A percentile compares a stretch with the other conserved stretches of the same genome.
Evolutionary conservation across 2,888 invertebrate species (phyloP).

Genomic region (Operophtera brumata): DNA sequence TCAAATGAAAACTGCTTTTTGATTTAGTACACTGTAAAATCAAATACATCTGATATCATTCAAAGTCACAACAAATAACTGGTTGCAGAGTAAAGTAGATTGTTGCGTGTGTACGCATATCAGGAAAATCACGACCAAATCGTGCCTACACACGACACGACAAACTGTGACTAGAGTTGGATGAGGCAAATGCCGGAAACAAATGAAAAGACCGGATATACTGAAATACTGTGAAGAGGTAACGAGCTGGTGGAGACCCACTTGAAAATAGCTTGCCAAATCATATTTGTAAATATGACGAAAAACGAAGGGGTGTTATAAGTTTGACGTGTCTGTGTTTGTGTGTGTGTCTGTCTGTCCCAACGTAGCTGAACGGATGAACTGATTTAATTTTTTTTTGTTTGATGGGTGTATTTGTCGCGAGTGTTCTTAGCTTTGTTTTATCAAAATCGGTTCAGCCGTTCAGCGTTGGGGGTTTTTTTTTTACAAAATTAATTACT

Average conservation of each 20-base stretch:
- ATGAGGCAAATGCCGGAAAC: background rate
- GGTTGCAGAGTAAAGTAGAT: conserved; percentile 7
- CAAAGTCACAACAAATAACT: conserved; percentile 4
- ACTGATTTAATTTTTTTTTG: too few species aligned
- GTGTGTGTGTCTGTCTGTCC: too few species aligned
- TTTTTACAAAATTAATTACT: too few species aligned
- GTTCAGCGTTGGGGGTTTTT: too few species aligned
- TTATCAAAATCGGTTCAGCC: too few species aligned
- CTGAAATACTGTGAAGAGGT: too few species aligned
- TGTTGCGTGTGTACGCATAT: conserved; percentile 22
- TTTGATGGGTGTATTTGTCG: too few species aligned
- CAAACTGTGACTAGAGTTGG: conserved; percentile 7
- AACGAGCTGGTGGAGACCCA: background rate
- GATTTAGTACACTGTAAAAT: background rate
- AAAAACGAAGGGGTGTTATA: too few species aligned
- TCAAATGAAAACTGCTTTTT: conserved; percentile 5
- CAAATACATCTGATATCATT: conserved; percentile 5
- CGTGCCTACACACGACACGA: conserved; percentile 22
- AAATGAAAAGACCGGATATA: conserved; percentile 2
- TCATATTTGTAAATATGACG: too few species aligned
- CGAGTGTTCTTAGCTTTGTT: too few species aligned
- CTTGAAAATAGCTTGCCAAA: background rate
- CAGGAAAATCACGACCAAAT: conserved; percentile 16
- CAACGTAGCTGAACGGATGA: too few species aligned
- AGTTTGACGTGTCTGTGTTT: too few species aligned